Evolutionary conservation across 2,797 vertebrate species (phyloP), one percentile per base, ranked within the genome.

Genomic region (Sebastes diploproa): DNA sequence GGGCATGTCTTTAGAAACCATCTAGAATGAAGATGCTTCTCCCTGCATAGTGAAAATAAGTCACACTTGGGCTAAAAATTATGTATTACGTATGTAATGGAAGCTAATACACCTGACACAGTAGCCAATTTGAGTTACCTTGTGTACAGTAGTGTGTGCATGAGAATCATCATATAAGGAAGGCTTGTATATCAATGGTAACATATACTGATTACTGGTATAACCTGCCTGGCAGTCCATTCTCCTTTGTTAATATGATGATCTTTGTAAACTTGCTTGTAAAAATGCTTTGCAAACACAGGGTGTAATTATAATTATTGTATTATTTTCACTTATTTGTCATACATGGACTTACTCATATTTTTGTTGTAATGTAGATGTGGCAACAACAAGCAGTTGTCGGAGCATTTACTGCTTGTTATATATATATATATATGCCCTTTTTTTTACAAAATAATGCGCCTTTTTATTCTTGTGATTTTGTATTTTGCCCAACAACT

Each of bases 51-150:
- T 61, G 22, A 36, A 55, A 71, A 32, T 29, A 7, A 46, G 0
- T 59, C 42, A 61, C 0, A 2, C n/a, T 34, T 2, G 1, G 11
- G 0, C 6, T 18, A 27, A 42, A 42, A 46, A 56, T 18, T 0
- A 30, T 18, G 22, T 70, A 50, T 50, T 50, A 50, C 0, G 18
- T 50, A 50, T 50, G 18, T 50, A 50, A 20, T 50, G 6, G 0
- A 36, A 54, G 12, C 2, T 58, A 54, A 60, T 13, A 30, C 6
- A 32, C 0, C 2, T 34, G 22, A 0, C 11, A 60, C 11, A 55
- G 22, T 11, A 7, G 6, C 52, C 14, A 20, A 6, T 36, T 59
- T 6, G 1, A 71, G 13, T 4, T 12, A 16, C 27, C 1, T 29
- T 30, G 46, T 52, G 52, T 27, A 29, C 8, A 30, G 42, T 20